A percentile compares a stretch with the other conserved stretches of the same genome.
phyloP scores from a whole-genome alignment of 1,140 invertebrate genomes.

The Lasaia peninsularis region DNA sequence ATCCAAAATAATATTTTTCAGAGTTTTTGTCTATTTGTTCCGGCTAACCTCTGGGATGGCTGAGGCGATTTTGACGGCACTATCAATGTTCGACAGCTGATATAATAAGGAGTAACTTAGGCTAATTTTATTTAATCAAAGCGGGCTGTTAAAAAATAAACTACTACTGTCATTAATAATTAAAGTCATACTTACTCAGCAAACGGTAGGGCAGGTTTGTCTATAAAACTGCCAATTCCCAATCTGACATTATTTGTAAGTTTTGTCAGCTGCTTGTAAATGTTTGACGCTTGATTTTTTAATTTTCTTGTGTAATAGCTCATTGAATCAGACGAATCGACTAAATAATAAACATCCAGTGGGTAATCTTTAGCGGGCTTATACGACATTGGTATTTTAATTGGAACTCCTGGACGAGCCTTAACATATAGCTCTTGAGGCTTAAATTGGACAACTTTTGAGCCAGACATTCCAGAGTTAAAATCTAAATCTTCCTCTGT shows the following conservation, averaged over 20 bases:
- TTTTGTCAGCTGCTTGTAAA: slow-evolving; percentile 82
- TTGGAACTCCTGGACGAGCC: slow-evolving; percentile 38
- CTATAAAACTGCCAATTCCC: slow-evolving; percentile 93
- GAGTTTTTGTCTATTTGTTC: too few relatives aligned
- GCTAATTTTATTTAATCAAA: too few relatives aligned
- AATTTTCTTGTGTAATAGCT: slow-evolving; percentile 83
- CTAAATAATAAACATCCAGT: slow-evolving; percentile 92
- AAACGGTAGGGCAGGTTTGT: slow-evolving; percentile 91
- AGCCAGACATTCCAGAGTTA: slow-evolving; percentile 23
- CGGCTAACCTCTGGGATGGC: too few relatives aligned
- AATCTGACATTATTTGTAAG: slow-evolving; percentile 90
- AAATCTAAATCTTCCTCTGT: slow-evolving; percentile 26
- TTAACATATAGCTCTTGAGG: slow-evolving; percentile 51
- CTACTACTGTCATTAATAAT: too few relatives aligned
- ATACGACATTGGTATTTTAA: slow-evolving; percentile 59
- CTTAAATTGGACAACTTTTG: slow-evolving; percentile 40
- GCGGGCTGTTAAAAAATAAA: too few relatives aligned
- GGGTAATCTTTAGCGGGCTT: slow-evolving; percentile 88
- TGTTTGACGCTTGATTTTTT: slow-evolving; percentile 80
- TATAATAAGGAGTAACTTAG: too few relatives aligned
- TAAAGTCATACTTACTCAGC: slow-evolving; percentile 75
- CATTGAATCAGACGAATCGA: slow-evolving; percentile 93
- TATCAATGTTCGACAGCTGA: too few relatives aligned
- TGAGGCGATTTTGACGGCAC: too few relatives aligned
- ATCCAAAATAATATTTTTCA: too few relatives aligned